These are phyloP conservation scores for Neodon shergylaensis DNA, from an alignment of 2,113 vertebrate species.

Conservation along the genomic window DNA sequence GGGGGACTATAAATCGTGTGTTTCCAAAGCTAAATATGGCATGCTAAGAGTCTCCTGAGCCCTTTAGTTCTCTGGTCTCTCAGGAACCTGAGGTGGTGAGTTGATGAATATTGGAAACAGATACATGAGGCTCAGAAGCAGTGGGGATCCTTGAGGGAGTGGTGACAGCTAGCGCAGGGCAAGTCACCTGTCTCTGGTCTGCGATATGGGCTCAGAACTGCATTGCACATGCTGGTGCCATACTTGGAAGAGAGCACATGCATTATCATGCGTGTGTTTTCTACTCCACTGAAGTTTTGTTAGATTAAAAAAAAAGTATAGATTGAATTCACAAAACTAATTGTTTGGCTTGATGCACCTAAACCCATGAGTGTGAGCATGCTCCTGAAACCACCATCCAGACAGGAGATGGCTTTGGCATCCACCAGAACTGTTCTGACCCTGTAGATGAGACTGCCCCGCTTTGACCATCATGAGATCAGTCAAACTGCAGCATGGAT, in stretches of 20 bases:
- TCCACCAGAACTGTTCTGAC: fast-evolving
- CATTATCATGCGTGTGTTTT: fast-evolving
- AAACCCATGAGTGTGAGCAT: too few relatives aligned
- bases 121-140: fast-evolving
- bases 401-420: not conserved
- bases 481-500: fast-evolving
- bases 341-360: too few relatives aligned
- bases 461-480: fast-evolving
- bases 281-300: not conserved
- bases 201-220: fast-evolving
- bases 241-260: fast-evolving
- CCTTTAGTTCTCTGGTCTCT: fast-evolving
- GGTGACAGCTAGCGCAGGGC: fast-evolving
- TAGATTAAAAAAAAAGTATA: too few relatives aligned
- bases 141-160: fast-evolving
- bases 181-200: not conserved
- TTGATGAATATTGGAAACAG: fast-evolving
- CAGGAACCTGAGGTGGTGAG: fast-evolving
- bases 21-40: not conserved
- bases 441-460: fast-evolving
- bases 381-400: not conserved
- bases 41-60: not conserved
- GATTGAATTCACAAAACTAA: not conserved
- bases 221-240: fast-evolving
- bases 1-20: not conserved